A percentile compares a stretch with the other conserved stretches of the same genome.
phyloP scores from a whole-genome alignment of 2,797 vertebrate species.

The Myoxocephalus aenaeus region DNA sequence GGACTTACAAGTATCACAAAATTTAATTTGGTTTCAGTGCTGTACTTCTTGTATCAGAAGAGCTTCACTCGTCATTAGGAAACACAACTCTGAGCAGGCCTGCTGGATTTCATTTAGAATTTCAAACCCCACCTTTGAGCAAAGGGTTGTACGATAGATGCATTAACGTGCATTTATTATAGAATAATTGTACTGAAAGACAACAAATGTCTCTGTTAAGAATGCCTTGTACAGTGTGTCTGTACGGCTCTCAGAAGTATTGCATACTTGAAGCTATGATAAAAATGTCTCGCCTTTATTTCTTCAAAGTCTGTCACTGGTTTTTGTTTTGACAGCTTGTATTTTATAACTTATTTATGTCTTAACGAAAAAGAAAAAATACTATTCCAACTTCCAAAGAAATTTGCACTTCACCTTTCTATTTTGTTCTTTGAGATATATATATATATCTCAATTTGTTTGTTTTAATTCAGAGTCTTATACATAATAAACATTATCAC shows the following conservation, averaged over 20 bases:
- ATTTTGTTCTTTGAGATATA: conserved; percentile 77
- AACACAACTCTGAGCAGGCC: conserved; percentile 34
- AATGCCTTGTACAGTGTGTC: conserved; percentile 53
- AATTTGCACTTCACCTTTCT: conserved; percentile 92
- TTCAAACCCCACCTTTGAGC: conserved; percentile 54
- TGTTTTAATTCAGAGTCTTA: conserved; percentile 70
- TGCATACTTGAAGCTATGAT: conserved; percentile 92
- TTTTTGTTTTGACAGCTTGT: conserved; percentile 82
- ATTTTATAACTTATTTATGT: conserved; percentile 89
- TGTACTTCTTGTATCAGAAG: conserved; percentile 37
- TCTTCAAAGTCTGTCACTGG: conserved; percentile 64
- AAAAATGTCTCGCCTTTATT: conserved; percentile 88
- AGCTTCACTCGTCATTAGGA: conserved; percentile 23
- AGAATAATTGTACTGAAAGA: conserved; percentile 33
- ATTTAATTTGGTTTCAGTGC: conserved; percentile 36
- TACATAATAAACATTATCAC: conserved; percentile 65
- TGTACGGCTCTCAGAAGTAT: conserved; percentile 56
- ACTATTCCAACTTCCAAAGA: conserved; percentile 98
- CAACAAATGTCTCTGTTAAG: conserved; percentile 48
- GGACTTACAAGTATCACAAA: conserved; percentile 44
- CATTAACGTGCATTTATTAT: conserved; percentile 26
- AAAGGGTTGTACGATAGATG: conserved; percentile 19
- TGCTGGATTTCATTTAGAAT: conserved; percentile 58
- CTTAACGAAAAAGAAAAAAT: conserved; percentile 80
- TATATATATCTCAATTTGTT: not conserved